Evolutionary conservation across 2,113 vertebrate species (phyloP).

Genomic region (Larimichthys polyactis): DNA sequence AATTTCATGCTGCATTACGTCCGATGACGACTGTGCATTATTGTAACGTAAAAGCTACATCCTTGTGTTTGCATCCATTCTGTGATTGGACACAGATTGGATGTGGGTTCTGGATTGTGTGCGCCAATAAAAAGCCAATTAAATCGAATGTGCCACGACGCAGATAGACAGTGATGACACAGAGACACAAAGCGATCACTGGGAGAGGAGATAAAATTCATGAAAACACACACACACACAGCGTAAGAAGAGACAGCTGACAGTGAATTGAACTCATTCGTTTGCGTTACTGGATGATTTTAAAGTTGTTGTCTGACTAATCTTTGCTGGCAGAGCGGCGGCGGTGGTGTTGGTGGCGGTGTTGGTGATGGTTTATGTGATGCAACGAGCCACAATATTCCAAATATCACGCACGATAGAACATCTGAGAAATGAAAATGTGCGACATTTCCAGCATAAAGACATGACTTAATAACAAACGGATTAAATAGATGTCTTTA

Average conservation of each 20-base stretch:
- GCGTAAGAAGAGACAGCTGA: background rate
- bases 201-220: background rate
- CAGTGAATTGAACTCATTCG: background rate
- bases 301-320: constrained; percentile 1
- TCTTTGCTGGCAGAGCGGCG: background rate
- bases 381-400: constrained; percentile 6
- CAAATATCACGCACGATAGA: background rate
- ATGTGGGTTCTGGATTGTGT: constrained; percentile 2
- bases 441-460: background rate
- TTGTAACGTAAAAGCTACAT: background rate
- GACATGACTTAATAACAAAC: background rate
- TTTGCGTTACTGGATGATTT: constrained; percentile 12
- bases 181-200: constrained; percentile 10
- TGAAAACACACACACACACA: background rate
- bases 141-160: constrained; percentile 23
- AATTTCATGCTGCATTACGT: constrained; percentile 57
- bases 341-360: too few species aligned
- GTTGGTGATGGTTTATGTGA: background rate
- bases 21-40: background rate
- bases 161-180: constrained; percentile 26
- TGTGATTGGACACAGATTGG: background rate
- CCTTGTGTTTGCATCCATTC: background rate
- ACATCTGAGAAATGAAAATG: background rate
- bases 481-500: background rate
- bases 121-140: constrained; percentile 39